phyloP scores from a whole-genome alignment of 1,140 invertebrate species.

The Plectrocnemia conspersa region DNA sequence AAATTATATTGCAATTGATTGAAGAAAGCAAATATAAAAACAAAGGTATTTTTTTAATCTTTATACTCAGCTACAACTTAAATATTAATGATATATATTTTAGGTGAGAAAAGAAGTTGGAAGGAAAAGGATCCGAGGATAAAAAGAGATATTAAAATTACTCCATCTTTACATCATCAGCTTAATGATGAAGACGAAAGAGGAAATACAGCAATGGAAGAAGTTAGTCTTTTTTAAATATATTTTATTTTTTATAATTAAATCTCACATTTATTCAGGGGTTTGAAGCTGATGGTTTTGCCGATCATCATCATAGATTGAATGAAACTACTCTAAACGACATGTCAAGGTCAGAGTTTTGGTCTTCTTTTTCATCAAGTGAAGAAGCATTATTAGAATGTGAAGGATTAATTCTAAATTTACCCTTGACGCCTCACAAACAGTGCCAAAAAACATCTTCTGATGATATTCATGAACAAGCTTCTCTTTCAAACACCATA shows the following conservation, averaged over 20 bases:
- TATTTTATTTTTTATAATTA: constrained; percentile 15
- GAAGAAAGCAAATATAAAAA: constrained; percentile 20
- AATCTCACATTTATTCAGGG: constrained; percentile 40
- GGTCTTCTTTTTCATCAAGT: constrained; percentile 73
- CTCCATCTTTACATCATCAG: constrained; percentile 38
- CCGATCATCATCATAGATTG: constrained; percentile 56
- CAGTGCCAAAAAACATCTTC: constrained; percentile 48
- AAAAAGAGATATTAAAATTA: constrained; percentile 23
- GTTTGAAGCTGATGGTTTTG: constrained; percentile 58
- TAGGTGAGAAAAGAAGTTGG: neutral
- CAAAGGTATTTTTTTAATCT: no score
- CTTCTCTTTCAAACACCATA: constrained; percentile 56
- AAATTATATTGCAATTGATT: constrained; percentile 26
- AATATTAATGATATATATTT: neutral
- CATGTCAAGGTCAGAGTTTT: constrained; percentile 69
- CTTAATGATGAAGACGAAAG: constrained; percentile 57
- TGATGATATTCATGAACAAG: constrained; percentile 41
- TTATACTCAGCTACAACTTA: no score
- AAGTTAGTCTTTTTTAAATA: constrained; percentile 45
- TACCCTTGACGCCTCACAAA: constrained; percentile 61
- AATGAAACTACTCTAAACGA: constrained; percentile 61
- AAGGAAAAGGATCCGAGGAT: constrained; percentile 19
- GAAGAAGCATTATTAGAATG: constrained; percentile 71
- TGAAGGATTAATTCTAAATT: constrained; percentile 65
- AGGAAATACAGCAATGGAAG: constrained; percentile 56